These are phyloP conservation scores for Glyptemys insculpta DNA, from an alignment of 2,797 vertebrate species.

Conservation along the genomic window DNA sequence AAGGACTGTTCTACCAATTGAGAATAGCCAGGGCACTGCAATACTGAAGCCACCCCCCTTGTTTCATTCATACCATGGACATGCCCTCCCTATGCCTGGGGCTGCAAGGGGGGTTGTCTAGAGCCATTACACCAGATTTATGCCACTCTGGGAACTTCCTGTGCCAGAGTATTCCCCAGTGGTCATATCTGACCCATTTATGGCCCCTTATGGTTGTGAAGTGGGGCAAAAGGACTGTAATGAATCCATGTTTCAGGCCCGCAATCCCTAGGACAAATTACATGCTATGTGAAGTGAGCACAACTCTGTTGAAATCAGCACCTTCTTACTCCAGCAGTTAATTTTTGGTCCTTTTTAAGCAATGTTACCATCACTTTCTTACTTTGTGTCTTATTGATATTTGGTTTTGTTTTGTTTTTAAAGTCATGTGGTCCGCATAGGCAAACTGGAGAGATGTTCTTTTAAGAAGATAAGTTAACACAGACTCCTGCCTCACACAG, in stretches of 20 bases:
- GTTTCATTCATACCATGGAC: not conserved
- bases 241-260: not conserved
- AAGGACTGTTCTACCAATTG: not conserved
- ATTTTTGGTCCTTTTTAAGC: not conserved
- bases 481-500: not conserved
- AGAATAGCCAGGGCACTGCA: not conserved
- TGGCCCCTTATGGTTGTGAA: not conserved
- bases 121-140: not conserved
- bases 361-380: not conserved
- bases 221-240: not conserved
- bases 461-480: not conserved
- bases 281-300: not conserved
- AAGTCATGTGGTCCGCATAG: not conserved
- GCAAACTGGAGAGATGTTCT: not conserved
- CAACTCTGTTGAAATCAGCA: not conserved
- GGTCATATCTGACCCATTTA: not conserved
- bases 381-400: not conserved
- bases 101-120: not conserved
- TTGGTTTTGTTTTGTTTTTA: not conserved
- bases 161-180: not conserved
- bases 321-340: not conserved
- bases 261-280: not conserved
- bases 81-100: not conserved
- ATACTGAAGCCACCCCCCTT: not conserved
- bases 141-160: not conserved